Evolutionary conservation across 2,888 invertebrate species (phyloP).

Genomic region (Rosalia funebris): DNA sequence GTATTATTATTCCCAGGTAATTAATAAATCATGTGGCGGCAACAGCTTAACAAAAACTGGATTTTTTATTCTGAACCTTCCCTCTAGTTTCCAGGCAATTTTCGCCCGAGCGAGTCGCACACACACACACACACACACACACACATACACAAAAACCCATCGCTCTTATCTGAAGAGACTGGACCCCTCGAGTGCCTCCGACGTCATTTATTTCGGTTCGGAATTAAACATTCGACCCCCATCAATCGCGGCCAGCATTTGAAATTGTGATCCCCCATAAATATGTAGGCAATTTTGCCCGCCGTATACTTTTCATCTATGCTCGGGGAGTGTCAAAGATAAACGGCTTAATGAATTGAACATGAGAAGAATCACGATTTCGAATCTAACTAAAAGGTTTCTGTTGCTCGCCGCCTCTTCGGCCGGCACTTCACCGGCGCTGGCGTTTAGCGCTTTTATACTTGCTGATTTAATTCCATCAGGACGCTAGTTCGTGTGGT

Average conservation of each 20-base stretch:
- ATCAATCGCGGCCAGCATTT: conserved; percentile 36
- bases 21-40: too few species aligned
- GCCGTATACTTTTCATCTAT: background rate
- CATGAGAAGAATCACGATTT: conserved; percentile 62
- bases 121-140: too few species aligned
- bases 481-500: background rate
- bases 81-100: too few species aligned
- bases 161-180: too few species aligned
- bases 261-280: conserved; percentile 39
- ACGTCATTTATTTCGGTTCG: background rate
- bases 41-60: too few species aligned
- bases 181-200: too few species aligned
- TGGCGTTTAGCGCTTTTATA: conserved; percentile 5
- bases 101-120: too few species aligned
- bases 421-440: conserved; percentile 39
- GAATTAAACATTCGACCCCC: conserved; percentile 24
- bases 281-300: conserved; percentile 36
- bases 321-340: conserved; percentile 52
- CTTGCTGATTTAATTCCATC: conserved; percentile 16
- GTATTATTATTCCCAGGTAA: too few species aligned
- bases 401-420: conserved; percentile 59
- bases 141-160: too few species aligned
- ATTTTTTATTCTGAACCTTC: too few species aligned
- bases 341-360: conserved; percentile 64
- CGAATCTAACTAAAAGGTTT: conserved; percentile 64